Evolutionary conservation across 2,113 vertebrate genomes (phyloP).

Genomic region (Brachyistius frenatus): DNA sequence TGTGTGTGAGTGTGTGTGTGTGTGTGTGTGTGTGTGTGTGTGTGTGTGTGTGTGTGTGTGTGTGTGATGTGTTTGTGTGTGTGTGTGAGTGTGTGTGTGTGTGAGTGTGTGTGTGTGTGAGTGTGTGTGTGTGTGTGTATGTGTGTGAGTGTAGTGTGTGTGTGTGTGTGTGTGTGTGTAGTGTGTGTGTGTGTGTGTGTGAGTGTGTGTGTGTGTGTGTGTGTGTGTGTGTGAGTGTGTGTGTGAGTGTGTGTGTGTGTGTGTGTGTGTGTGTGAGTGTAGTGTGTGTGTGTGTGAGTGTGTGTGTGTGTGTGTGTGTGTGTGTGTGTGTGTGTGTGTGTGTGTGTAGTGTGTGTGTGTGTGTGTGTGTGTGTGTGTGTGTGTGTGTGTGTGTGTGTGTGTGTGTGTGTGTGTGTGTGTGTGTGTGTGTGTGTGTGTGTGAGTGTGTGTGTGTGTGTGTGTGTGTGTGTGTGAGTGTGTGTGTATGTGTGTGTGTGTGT

Average conservation of each 20-base stretch:
- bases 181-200: no score
- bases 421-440: neutral
- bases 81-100: neutral
- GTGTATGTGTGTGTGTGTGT: neutral
- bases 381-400: neutral
- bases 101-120: neutral
- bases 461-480: neutral
- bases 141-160: neutral
- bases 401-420: no score
- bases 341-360: neutral
- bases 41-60: neutral
- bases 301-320: no score
- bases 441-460: neutral
- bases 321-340: neutral
- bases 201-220: neutral
- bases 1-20: neutral
- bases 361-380: neutral
- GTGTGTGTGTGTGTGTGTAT: no score
- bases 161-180: neutral
- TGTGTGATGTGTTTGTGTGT: neutral
- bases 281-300: neutral
- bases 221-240: neutral
- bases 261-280: neutral
- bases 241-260: no score
- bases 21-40: no score